Evolutionary conservation across 2,888 invertebrate genomes (phyloP).

Genomic region (Labia minor): DNA sequence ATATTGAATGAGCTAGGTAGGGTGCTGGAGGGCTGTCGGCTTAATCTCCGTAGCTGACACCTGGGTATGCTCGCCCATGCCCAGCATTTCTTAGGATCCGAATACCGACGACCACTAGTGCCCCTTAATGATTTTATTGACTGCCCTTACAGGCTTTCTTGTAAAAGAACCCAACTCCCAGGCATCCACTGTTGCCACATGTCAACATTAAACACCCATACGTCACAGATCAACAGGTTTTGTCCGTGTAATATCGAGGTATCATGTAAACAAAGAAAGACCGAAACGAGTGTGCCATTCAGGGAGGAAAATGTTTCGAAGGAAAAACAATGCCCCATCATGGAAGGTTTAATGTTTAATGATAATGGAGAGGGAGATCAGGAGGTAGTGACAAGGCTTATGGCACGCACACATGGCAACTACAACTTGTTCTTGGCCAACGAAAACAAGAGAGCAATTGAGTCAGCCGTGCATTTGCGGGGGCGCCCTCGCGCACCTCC

Average conservation of each 20-base stretch:
- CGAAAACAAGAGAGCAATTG: background rate
- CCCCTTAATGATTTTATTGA: constrained; percentile 27
- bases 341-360: no score
- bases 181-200: background rate
- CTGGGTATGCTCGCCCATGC: constrained; percentile 26
- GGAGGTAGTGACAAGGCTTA: background rate
- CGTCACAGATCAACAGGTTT: background rate
- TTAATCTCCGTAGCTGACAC: constrained; percentile 18
- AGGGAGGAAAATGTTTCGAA: background rate
- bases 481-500: background rate
- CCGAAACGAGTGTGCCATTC: background rate
- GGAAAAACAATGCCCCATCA: no score
- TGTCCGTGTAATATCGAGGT: background rate
- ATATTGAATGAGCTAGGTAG: background rate
- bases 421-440: background rate
- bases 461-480: background rate
- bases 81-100: constrained; percentile 16
- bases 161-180: background rate
- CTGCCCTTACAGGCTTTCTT: constrained; percentile 23
- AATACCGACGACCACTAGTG: constrained; percentile 17
- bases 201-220: background rate
- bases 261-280: background rate
- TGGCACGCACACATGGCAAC: background rate
- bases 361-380: background rate
- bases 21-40: background rate